Evolutionary conservation across 2,113 vertebrate genomes (phyloP).

Genomic region (Meles meles): DNA sequence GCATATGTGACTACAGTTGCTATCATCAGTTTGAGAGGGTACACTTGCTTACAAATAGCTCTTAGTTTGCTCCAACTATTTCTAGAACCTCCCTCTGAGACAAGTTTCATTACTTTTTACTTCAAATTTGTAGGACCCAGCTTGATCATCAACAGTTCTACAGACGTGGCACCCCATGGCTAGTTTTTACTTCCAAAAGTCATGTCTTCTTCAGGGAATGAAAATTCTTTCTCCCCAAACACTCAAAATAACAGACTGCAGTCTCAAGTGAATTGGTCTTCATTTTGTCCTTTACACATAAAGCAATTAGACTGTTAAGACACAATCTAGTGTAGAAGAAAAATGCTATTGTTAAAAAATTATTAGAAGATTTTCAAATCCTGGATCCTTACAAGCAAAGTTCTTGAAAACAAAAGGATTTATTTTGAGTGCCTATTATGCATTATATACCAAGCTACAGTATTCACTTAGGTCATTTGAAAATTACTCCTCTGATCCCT

Average conservation of each 20-base stretch:
- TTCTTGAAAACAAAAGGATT: neutral
- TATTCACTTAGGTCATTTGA: neutral
- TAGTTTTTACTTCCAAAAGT: conserved; percentile 56
- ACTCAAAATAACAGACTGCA: conserved; percentile 8
- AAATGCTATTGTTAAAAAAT: neutral
- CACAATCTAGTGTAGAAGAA: neutral
- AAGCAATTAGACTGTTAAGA: conserved; percentile 24
- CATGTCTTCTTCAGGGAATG: conserved; percentile 25
- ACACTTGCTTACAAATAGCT: neutral
- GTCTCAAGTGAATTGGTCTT: neutral
- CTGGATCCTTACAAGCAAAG: neutral
- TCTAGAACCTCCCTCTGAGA: neutral
- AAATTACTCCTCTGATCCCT: neutral
- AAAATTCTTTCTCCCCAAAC: neutral
- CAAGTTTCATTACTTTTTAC: neutral
- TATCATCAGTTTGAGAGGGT: neutral
- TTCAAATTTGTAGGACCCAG: neutral
- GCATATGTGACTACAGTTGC: neutral
- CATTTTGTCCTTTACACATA: neutral
- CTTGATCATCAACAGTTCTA: conserved; percentile 1
- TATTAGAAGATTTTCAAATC: neutral
- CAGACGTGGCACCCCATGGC: neutral
- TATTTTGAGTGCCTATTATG: neutral
- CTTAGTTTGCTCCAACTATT: neutral
- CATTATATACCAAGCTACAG: neutral